Conservation (phyloP, 2,797 vertebrate genomes). For the Argyrosomus regius region DNA sequence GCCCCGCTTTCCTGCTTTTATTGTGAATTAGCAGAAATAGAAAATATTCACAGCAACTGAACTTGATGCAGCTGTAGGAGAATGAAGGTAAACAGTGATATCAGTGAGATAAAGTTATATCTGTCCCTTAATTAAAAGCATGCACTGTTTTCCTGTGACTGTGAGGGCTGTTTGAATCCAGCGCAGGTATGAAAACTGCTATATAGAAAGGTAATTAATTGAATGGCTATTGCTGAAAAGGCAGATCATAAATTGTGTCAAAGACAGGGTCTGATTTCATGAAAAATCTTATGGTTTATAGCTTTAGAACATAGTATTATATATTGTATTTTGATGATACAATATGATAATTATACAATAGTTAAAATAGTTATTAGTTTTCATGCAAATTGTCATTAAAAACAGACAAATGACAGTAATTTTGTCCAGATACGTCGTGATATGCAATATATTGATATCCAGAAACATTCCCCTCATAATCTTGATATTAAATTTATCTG, state of each 20-base stretch:
- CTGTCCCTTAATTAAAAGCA: conserved; percentile 12
- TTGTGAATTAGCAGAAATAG: background rate
- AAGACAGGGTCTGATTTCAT: no score
- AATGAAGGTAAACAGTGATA: background rate
- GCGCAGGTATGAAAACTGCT: background rate
- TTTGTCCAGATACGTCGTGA: no score
- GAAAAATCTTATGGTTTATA: no score
- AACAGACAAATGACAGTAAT: background rate
- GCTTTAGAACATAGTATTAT: no score
- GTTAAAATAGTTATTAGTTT: no score
- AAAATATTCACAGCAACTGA: background rate
- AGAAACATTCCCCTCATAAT: background rate
- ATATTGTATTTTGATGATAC: no score
- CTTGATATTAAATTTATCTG: background rate
- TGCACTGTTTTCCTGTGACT: background rate
- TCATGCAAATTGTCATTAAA: background rate
- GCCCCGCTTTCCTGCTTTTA: background rate
- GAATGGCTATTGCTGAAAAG: background rate
- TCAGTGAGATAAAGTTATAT: background rate
- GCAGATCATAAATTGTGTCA: no score
- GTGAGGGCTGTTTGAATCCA: background rate
- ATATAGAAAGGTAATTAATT: background rate
- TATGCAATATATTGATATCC: no score
- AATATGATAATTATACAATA: no score
- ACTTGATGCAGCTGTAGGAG: background rate